phyloP scores from a whole-genome alignment of 1,140 invertebrate genomes.

The Panulirus ornatus region DNA sequence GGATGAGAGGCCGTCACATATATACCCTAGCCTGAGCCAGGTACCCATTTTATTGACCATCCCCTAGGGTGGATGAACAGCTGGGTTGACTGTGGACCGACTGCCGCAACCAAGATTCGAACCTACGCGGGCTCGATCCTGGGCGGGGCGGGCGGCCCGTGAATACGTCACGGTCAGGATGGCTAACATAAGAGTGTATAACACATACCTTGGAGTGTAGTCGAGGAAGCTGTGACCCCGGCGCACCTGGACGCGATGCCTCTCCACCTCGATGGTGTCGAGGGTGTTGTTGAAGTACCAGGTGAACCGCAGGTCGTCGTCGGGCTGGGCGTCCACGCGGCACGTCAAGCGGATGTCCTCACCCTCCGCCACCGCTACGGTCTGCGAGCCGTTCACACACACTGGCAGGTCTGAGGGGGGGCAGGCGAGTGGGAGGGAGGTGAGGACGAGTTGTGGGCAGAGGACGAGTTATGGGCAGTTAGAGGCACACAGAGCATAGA shows the following conservation, averaged over 20 bases:
- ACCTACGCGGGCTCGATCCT: too few relatives aligned
- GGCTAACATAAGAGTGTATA: too few relatives aligned
- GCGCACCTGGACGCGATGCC: conserved; percentile 46
- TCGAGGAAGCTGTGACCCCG: conserved; percentile 52
- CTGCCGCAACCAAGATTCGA: too few relatives aligned
- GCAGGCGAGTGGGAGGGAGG: not conserved
- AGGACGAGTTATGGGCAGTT: not conserved
- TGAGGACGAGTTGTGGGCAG: not conserved
- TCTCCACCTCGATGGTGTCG: conserved; percentile 65
- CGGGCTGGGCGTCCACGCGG: conserved; percentile 66
- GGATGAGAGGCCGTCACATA: too few relatives aligned
- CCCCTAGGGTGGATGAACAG: too few relatives aligned
- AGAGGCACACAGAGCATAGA: too few relatives aligned
- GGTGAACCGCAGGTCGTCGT: conserved; percentile 64
- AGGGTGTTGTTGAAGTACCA: conserved; percentile 73
- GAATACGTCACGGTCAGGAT: too few relatives aligned
- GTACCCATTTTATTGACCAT: too few relatives aligned
- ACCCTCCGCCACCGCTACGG: conserved; percentile 69
- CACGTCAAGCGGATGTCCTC: conserved; percentile 68
- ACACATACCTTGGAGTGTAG: conserved; percentile 60
- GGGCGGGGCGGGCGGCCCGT: too few relatives aligned
- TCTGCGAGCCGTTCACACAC: conserved; percentile 55
- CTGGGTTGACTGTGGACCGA: too few relatives aligned
- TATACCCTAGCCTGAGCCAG: too few relatives aligned
- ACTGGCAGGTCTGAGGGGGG: conserved; percentile 60